Evolutionary conservation across 2,797 vertebrate species (phyloP).

Genomic region (Manis javanica): DNA sequence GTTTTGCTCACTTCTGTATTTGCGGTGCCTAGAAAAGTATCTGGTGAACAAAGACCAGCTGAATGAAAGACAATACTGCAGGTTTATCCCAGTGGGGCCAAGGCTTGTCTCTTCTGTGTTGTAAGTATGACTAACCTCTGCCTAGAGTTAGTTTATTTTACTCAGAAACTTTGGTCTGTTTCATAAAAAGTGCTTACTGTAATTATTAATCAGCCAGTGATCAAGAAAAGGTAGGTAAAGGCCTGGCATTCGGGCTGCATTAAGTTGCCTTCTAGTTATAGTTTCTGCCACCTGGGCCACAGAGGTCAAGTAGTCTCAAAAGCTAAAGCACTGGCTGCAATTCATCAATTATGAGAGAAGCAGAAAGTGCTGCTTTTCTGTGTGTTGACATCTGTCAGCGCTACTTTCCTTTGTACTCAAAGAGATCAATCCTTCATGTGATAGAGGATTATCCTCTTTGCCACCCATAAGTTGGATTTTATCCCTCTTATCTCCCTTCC

Average conservation of each 20-base stretch:
- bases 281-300: neutral
- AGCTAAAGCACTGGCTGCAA: slow-evolving; percentile 36
- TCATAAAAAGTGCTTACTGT: neutral
- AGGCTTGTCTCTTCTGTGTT: neutral
- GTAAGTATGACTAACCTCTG: neutral
- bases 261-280: slow-evolving; percentile 27
- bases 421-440: slow-evolving; percentile 65
- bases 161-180: neutral
- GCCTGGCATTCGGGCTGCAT: neutral
- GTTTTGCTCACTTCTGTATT: neutral
- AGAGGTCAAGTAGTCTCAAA: slow-evolving; percentile 56
- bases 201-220: neutral
- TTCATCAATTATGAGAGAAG: slow-evolving; percentile 57
- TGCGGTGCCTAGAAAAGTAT: neutral
- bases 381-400: slow-evolving; percentile 64
- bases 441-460: slow-evolving; percentile 67
- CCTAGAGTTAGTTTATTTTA: neutral
- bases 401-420: slow-evolving; percentile 63
- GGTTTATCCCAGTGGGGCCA: neutral
- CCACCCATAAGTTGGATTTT: slow-evolving; percentile 59
- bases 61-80: neutral
- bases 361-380: slow-evolving; percentile 52
- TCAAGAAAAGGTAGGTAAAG: slow-evolving; percentile 2
- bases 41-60: neutral
- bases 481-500: slow-evolving; percentile 65